Conservation (phyloP, 2,888 invertebrate species). For the Drosophila atripex region DNA sequence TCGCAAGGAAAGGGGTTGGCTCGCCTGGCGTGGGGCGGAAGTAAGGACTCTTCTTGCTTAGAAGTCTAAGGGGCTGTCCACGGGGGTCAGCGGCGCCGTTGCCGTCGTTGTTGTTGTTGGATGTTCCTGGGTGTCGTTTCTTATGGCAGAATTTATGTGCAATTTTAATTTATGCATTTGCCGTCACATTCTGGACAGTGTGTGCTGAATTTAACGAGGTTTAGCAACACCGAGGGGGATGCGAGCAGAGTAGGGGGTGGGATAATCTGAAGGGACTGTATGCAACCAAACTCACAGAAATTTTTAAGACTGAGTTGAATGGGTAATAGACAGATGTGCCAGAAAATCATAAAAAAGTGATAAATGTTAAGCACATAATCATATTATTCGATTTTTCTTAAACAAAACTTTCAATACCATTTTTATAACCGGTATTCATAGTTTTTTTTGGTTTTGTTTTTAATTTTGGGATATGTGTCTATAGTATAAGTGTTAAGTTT, state of each 20-base stretch:
- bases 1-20: slow-evolving; percentile 9
- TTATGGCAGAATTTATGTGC: slow-evolving; percentile 65
- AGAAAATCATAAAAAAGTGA: neutral
- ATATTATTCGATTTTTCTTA: no score
- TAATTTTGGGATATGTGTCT: no score
- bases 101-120: slow-evolving; percentile 21
- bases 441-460: no score
- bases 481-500: no score
- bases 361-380: neutral
- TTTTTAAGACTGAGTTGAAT: neutral
- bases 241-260: neutral
- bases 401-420: no score
- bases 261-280: neutral
- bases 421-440: no score
- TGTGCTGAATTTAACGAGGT: slow-evolving; percentile 49
- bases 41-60: slow-evolving; percentile 25
- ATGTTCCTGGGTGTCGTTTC: slow-evolving; percentile 55
- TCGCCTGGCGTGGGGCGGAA: slow-evolving; percentile 18
- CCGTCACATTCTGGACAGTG: slow-evolving; percentile 42
- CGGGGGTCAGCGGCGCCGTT: slow-evolving; percentile 54
- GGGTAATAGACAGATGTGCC: neutral
- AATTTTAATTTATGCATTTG: slow-evolving; percentile 66
- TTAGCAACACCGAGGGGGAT: slow-evolving; percentile 12
- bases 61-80: slow-evolving; percentile 42
- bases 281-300: neutral